Base-by-base conservation (phyloP, 2,888 invertebrate genomes). In the Mythimna impura region DNA sequence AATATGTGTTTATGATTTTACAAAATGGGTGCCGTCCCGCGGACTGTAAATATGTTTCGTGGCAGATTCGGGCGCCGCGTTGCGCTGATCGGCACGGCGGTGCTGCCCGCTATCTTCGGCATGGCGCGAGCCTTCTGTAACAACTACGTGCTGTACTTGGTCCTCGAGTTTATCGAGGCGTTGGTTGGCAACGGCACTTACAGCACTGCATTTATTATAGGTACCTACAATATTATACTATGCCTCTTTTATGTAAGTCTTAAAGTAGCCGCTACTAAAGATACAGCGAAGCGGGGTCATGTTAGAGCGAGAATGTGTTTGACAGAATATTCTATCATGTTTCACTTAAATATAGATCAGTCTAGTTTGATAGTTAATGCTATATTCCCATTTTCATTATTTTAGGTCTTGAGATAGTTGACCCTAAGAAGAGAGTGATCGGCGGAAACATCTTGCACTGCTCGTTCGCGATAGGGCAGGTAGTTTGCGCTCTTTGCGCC, bases 371-470 rank as follows among this genome's bases (percentile, higher is more conserved):
- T 3, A 52, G n/a, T 9, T 2, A 20, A 2, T 34, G 22, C 12
- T 76, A 9, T 47, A 12, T 36, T 34, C 17, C 25, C 4, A 61
- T 40, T 12, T 79, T 30, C 0, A 25, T 61, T 50, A 47, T 93
- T 91, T 7, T 93, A 97, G 97, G 97, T 43, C 96, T 98, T 81
- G 98, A 98, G 91, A 94, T 97, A 91, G 97, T 97, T 47, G 97
- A 97, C 1, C 97, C 97, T n/a, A 96, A 97, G 43, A 96, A 96
- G 55, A 93, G 98, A 72, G 97, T 98, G 0, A 89, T 97, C 34
- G 97, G 97, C 6, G 97, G 97, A 7, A 97, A 97, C 71, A 92
- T 97, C 60, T 95, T 97, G 47, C 97, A 97, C 55, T 96, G 97
- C 84, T 97, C 97, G 68, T 98, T 97, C 84, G 97, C 97, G 0